Evolutionary conservation across 2,797 vertebrate species (phyloP).

Genomic region (Sphenopsis melanotis): DNA sequence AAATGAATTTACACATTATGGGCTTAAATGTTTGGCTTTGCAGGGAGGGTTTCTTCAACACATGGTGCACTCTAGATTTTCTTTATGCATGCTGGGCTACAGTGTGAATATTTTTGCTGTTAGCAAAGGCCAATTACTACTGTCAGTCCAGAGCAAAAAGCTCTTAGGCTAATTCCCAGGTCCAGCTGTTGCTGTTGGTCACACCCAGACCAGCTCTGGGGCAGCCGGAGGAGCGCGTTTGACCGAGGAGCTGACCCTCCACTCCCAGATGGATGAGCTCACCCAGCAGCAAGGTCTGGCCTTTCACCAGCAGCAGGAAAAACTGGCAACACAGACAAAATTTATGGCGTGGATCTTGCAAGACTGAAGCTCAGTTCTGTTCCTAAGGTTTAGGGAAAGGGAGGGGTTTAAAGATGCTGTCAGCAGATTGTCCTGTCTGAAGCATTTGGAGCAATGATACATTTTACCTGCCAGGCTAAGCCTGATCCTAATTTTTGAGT

Average conservation of each 20-base stretch:
- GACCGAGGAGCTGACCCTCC: background rate
- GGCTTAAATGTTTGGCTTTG: background rate
- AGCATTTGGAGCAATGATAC: background rate
- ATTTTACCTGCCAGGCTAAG: background rate
- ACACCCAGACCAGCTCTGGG: background rate
- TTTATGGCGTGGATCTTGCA: background rate
- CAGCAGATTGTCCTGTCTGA: background rate
- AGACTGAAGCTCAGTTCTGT: background rate
- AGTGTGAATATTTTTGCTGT: background rate
- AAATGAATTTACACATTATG: background rate
- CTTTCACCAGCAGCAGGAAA: background rate
- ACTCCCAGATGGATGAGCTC: background rate
- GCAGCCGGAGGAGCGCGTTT: fast-evolving
- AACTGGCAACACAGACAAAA: background rate
- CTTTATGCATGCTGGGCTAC: background rate
- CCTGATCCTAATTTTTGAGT: background rate
- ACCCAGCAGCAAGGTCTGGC: background rate
- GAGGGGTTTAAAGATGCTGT: background rate
- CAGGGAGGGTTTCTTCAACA: background rate
- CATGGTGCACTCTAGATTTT: background rate
- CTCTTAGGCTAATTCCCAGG: background rate
- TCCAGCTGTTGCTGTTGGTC: background rate
- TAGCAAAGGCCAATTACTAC: background rate
- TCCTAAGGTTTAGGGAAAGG: background rate
- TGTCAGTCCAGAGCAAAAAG: background rate